Percentiles rank a stretch among this genome's conserved stretches.
phyloP scores from a whole-genome alignment of 2,888 invertebrate genomes.

The Phlogophora meticulosa region DNA sequence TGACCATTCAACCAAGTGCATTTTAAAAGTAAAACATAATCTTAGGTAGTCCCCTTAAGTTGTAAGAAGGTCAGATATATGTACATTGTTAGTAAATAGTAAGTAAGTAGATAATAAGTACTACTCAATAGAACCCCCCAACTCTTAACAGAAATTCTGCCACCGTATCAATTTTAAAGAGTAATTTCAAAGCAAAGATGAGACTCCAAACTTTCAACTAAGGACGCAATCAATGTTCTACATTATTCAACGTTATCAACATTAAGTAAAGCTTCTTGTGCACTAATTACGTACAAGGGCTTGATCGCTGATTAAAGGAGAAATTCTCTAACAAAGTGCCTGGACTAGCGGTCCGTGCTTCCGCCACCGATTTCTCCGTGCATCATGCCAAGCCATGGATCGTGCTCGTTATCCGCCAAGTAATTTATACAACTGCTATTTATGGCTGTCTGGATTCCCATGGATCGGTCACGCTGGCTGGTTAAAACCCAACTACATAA shows the following conservation, averaged over 20 bases:
- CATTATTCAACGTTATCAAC: not conserved
- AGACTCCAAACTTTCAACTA: not conserved
- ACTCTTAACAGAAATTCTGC: not conserved
- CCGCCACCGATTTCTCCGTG: conserved; percentile 74
- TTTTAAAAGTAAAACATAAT: conserved; percentile 16
- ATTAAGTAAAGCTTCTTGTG: conserved; percentile 27
- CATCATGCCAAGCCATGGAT: conserved; percentile 48
- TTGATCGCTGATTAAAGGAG: conserved; percentile 49
- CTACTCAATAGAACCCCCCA: not conserved
- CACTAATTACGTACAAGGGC: conserved; percentile 45
- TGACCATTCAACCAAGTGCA: conserved; percentile 11
- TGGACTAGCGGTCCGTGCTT: conserved; percentile 69
- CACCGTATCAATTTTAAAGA: not conserved
- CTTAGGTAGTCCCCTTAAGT: too few relatives aligned
- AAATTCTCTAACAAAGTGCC: conserved; percentile 64
- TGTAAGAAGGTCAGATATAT: not conserved
- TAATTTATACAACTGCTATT: conserved; percentile 68
- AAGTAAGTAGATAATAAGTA: not conserved
- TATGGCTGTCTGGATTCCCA: conserved; percentile 61
- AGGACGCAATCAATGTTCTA: not conserved
- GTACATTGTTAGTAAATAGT: not conserved
- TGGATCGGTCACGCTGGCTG: conserved; percentile 58
- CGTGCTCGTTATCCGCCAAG: conserved; percentile 56
- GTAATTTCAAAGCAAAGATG: not conserved
- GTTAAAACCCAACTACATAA: conserved; percentile 27